Percentiles rank a stretch among this genome's conserved stretches.
phyloP scores from a whole-genome alignment of 1,140 invertebrate species.

The Globodera rostochiensis region DNA sequence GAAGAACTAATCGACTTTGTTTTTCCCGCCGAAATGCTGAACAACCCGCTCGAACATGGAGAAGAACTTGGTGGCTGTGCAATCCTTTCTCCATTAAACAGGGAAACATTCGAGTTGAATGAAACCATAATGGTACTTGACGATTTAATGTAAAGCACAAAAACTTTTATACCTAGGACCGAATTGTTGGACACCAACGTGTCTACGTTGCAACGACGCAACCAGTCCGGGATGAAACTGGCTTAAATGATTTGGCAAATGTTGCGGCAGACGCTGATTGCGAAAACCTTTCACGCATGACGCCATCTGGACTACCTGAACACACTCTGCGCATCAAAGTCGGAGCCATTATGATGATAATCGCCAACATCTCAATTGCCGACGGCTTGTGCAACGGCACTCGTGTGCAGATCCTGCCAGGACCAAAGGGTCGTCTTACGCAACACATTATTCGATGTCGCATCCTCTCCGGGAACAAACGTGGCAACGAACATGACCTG shows the following conservation, averaged over 20 bases:
- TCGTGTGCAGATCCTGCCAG: not conserved
- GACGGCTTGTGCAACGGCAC: constrained; percentile 1
- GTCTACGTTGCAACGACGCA: not conserved
- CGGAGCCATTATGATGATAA: not conserved
- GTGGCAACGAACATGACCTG: not conserved
- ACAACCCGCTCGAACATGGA: not conserved
- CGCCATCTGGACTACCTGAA: not conserved
- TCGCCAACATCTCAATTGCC: not conserved
- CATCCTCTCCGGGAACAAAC: not conserved
- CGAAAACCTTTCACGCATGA: not conserved
- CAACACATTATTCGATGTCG: not conserved
- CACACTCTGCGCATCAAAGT: not conserved
- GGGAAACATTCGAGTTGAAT: constrained; percentile 3
- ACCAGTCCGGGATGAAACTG: not conserved
- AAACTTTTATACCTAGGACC: not conserved
- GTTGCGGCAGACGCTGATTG: not conserved
- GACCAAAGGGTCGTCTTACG: not conserved
- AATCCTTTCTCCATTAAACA: not conserved
- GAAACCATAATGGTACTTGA: not conserved
- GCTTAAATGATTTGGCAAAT: not conserved
- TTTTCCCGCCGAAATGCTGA: not conserved
- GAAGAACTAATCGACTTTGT: not conserved
- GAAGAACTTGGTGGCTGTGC: not conserved
- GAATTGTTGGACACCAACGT: not conserved
- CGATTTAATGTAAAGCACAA: too few relatives aligned